Conservation (phyloP, 1,140 invertebrate genomes). For the Anastrepha obliqua region DNA sequence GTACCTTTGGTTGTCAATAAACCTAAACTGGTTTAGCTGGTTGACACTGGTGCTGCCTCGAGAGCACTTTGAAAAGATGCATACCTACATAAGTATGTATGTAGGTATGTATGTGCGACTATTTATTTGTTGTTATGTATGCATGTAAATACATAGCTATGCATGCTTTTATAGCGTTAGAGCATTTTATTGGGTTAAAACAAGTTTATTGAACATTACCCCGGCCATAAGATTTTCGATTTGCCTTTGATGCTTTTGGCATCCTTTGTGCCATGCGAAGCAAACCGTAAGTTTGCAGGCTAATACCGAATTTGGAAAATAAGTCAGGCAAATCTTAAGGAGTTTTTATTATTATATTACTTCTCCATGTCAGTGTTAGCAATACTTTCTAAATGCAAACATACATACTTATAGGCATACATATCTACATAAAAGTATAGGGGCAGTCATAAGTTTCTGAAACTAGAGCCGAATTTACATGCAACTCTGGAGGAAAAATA, state of each 20-base stretch:
- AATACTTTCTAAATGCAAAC: too few relatives aligned
- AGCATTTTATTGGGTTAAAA: constrained; percentile 2
- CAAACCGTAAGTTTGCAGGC: too few relatives aligned
- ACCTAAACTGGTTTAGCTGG: constrained; percentile 37
- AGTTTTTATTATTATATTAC: too few relatives aligned
- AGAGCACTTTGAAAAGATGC: not conserved
- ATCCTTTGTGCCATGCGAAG: not conserved
- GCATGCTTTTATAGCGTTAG: not conserved
- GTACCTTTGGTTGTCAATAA: constrained; percentile 27
- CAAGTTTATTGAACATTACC: not conserved
- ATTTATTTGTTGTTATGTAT: not conserved
- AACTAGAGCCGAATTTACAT: too few relatives aligned
- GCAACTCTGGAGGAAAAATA: too few relatives aligned
- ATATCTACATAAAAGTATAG: too few relatives aligned
- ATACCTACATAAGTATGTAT: not conserved
- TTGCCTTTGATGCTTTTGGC: not conserved
- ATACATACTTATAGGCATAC: too few relatives aligned
- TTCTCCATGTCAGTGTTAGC: too few relatives aligned
- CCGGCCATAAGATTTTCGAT: not conserved
- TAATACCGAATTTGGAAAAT: too few relatives aligned
- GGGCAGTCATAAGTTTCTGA: too few relatives aligned
- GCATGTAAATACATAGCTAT: too few relatives aligned
- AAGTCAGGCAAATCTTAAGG: too few relatives aligned
- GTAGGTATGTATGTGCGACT: not conserved
- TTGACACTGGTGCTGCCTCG: constrained; percentile 14